Evolutionary conservation across 2,113 vertebrate species (phyloP).

Genomic region (Corythoichthys intestinalis): DNA sequence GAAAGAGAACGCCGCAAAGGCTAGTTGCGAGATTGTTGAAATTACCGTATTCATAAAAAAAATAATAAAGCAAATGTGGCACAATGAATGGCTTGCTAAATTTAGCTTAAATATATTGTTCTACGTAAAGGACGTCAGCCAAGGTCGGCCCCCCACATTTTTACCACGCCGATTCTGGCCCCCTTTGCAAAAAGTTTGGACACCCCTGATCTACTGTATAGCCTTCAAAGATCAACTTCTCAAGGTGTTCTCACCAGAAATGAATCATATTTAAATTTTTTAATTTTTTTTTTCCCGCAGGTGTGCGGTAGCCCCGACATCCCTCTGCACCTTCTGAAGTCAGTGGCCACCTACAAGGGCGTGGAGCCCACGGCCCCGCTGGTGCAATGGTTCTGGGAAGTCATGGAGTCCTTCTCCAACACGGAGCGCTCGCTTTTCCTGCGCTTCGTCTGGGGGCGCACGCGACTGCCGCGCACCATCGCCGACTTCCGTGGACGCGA

Average conservation of each 20-base stretch:
- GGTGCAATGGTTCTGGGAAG: conserved; percentile 98
- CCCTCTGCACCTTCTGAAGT: conserved; percentile 94
- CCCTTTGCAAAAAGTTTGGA: no score
- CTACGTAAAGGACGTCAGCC: no score
- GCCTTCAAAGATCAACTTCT: neutral
- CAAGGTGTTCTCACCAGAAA: neutral
- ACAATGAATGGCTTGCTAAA: no score
- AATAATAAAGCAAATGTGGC: no score
- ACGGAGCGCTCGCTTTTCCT: conserved; percentile 95
- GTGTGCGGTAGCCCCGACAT: conserved; percentile 98
- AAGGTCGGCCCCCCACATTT: no score
- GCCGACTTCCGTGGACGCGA: conserved; percentile 95
- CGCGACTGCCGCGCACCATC: conserved; percentile 93
- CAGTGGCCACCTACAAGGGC: conserved; percentile 96
- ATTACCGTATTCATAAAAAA: no score
- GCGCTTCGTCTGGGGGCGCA: conserved; percentile 96
- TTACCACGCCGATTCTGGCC: no score
- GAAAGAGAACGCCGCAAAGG: no score
- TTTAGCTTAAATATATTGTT: no score
- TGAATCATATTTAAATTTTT: no score
- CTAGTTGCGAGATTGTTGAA: no score
- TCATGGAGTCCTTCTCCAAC: conserved; percentile 98
- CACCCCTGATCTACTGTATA: no score
- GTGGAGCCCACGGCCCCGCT: conserved; percentile 88
- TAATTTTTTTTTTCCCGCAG: conserved; percentile 55